Conservation (phyloP, 2,113 vertebrate genomes). For the Echinops telfairi region DNA sequence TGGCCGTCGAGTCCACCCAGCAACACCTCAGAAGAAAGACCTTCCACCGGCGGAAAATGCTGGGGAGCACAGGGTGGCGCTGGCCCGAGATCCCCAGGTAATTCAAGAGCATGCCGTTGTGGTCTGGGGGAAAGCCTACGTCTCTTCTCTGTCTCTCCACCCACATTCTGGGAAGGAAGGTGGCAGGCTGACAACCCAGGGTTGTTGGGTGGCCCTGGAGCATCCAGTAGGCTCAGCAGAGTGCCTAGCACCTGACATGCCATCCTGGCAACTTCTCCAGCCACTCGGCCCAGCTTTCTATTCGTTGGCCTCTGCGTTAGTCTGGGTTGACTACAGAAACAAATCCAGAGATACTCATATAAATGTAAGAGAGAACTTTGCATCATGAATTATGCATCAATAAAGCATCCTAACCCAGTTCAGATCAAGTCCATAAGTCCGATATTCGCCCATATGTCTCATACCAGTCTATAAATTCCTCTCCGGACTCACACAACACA, state of each 20-base stretch:
- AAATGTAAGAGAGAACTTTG: no score
- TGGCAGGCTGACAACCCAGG: rapidly evolving
- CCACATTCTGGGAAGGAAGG: not conserved
- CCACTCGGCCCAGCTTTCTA: not conserved
- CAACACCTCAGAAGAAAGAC: not conserved
- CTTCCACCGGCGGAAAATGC: not conserved
- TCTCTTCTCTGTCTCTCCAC: no score
- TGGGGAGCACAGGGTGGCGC: not conserved
- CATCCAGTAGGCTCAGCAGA: not conserved
- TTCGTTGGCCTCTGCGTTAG: not conserved
- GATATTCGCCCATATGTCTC: no score
- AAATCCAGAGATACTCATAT: no score
- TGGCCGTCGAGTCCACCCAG: not conserved
- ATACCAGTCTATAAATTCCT: no score
- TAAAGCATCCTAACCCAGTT: no score
- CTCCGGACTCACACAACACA: no score
- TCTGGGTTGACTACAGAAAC: no score
- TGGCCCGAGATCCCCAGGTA: not conserved
- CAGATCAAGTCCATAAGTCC: no score
- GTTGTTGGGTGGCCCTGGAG: no score
- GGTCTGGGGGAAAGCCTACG: not conserved
- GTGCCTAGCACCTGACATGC: no score
- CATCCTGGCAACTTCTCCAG: not conserved
- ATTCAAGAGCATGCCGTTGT: not conserved
- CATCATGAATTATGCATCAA: no score